These are phyloP conservation scores for Chaitophorus viminalis DNA, from an alignment of 2,888 invertebrate genomes.

Conservation along the genomic window DNA sequence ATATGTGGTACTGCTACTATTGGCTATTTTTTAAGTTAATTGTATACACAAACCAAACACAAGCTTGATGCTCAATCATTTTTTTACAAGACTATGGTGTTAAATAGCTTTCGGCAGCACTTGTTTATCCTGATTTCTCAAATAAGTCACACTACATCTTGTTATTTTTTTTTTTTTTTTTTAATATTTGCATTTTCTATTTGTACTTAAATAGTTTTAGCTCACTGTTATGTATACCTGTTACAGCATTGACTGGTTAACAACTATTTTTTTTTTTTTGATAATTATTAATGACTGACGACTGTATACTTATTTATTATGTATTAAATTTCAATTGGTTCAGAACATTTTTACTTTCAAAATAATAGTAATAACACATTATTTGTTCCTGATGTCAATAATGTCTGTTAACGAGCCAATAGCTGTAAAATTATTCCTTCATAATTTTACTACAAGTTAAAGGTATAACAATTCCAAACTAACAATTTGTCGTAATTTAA, in stretches of 20 bases:
- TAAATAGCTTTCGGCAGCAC: slow-evolving; percentile 16
- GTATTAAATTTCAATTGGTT: neutral
- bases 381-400: neutral
- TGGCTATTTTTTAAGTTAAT: slow-evolving; percentile 30
- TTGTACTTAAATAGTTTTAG: slow-evolving; percentile 6
- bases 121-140: neutral
- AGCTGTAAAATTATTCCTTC: neutral
- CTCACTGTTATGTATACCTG: slow-evolving; percentile 14
- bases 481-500: neutral
- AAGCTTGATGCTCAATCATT: slow-evolving; percentile 52
- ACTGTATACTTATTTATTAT: neutral
- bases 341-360: neutral
- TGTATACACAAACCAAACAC: slow-evolving; percentile 21
- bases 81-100: slow-evolving; percentile 2
- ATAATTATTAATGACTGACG: neutral
- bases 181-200: neutral
- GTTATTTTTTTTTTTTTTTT: neutral
- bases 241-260: neutral
- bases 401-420: slow-evolving; percentile 5
- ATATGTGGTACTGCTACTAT: slow-evolving; percentile 37
- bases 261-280: neutral
- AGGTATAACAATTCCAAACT: neutral
- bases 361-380: neutral
- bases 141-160: neutral
- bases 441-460: slow-evolving; percentile 1